Evolutionary conservation across 2,888 invertebrate species (phyloP), one percentile per base, ranked within the genome.

Genomic region (Luperina testacea): DNA sequence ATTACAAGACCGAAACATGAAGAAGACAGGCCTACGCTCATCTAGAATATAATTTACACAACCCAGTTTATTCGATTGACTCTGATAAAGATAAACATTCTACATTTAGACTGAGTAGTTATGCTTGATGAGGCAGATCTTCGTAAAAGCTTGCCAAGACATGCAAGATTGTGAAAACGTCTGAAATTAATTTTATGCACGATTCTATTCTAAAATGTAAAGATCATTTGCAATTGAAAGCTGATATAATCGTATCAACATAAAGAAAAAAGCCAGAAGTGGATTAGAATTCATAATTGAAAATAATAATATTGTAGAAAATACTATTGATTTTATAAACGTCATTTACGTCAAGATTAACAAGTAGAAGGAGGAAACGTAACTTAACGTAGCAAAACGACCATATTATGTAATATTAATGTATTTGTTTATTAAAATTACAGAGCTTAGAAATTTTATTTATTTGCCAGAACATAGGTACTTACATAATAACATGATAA

Each of bases 231-330:
- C 4, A 53, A 73, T 48, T 61, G 72, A 70, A 57, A 64, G 72
- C 57, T 68, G 24, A 42, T 32, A 64, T n/a, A 45, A 67, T 24
- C 32, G 17, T 78, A 63, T 2, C 8, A 38, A 51, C 75, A 83
- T 53, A 71, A 76, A 86, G 45, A 83, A 83, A 51, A 85, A 87
- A 87, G 75, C 65, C 42, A 70, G 48, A 65, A 78, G 27, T 72
- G 17, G 13, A 73, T 76, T 64, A 72, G n/a, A 79, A 81, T 72
- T 32, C n/a, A 69, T 77, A 64, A 71, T 77, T 71, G 38, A 20
- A 74, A 32, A 1, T 32, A 32, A 32, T 32, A 32, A 32, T 32
- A 32, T 32, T 32, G 17, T 63, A 65, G 68, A 63, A 64, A 73
- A 68, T 71, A 61, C 71, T 53, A 53, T 75, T 27, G 67, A 48